Conservation (phyloP, 2,113 vertebrate species). For the Typhlomys cinereus region DNA sequence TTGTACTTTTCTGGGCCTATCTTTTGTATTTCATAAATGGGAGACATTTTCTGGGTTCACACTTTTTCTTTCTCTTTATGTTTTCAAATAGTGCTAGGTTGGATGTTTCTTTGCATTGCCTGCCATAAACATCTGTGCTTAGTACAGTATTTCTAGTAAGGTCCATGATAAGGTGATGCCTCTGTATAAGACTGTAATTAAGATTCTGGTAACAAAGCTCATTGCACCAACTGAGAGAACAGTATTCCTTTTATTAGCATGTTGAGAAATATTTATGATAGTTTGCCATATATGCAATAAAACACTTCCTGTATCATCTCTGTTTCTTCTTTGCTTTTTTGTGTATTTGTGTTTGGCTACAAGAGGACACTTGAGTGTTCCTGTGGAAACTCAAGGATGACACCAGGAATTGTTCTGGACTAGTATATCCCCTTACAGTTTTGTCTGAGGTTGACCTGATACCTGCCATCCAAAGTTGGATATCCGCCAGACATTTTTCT, state of each 20-base stretch:
- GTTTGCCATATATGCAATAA: background rate
- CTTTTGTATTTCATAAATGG: background rate
- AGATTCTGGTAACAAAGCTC: background rate
- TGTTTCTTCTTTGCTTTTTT: background rate
- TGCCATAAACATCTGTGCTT: background rate
- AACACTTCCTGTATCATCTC: background rate
- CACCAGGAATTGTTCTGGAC: no score
- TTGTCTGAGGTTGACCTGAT: no score
- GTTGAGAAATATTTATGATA: background rate
- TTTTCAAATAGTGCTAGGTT: background rate
- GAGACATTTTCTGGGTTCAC: background rate
- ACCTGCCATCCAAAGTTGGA: no score
- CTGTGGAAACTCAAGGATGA: no score
- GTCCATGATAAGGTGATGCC: background rate
- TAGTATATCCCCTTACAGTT: no score
- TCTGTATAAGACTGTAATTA: background rate
- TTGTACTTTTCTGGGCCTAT: background rate
- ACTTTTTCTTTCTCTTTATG: background rate
- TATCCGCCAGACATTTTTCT: no score
- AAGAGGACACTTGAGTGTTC: no score
- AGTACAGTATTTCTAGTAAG: background rate
- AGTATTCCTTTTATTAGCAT: background rate
- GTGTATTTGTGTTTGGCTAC: no score
- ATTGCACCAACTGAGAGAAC: background rate
- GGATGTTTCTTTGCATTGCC: background rate